A percentile compares a stretch with the other conserved stretches of the same genome.
phyloP scores from a whole-genome alignment of 2,113 vertebrate species.

The Gallinago undulata region DNA sequence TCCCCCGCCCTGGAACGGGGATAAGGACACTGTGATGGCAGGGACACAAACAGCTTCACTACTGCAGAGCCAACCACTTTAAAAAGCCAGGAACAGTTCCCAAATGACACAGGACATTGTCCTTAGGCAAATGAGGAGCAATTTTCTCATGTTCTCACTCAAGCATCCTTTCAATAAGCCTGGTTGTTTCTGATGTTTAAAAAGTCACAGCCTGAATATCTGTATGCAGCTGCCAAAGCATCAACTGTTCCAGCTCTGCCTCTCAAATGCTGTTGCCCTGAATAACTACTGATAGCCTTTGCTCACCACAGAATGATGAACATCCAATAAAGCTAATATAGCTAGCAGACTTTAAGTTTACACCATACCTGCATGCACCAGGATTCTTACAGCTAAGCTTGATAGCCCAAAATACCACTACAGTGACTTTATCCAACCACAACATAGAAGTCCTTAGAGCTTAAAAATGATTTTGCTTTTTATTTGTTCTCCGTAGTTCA shows the following conservation, averaged over 20 bases:
- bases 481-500: neutral
- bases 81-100: neutral
- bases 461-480: neutral
- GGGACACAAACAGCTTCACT: neutral
- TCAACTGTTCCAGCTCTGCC: neutral
- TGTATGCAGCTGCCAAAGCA: neutral
- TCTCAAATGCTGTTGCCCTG: neutral
- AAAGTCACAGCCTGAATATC: neutral
- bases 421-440: neutral
- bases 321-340: neutral
- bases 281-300: neutral
- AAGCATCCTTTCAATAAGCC: neutral
- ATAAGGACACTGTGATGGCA: rapidly evolving
- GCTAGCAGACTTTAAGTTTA: neutral
- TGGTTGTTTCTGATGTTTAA: neutral
- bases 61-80: neutral
- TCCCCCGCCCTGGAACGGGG: neutral
- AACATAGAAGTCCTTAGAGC: neutral
- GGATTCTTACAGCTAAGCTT: neutral
- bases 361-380: rapidly evolving
- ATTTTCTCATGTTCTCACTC: neutral
- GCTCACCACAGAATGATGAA: neutral
- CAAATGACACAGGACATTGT: neutral
- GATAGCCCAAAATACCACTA: neutral
- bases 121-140: neutral